Percentiles rank a stretch among this genome's conserved stretches.
Evolutionary conservation across 2,888 invertebrate genomes (phyloP).

Genomic region (Litoditis marina): DNA sequence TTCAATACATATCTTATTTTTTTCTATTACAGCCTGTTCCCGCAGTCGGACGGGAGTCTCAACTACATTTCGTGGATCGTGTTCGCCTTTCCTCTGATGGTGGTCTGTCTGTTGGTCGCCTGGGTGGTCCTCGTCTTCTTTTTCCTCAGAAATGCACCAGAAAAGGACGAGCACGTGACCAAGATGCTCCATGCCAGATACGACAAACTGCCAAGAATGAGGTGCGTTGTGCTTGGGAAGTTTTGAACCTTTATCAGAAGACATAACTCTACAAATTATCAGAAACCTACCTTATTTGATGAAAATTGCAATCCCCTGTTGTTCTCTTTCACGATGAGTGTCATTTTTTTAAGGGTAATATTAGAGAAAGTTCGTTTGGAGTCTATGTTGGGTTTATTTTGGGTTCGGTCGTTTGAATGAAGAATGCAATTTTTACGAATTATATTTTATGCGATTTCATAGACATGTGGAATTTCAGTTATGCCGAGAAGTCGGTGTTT

Average conservation of each 20-base stretch:
- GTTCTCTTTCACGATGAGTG: too few species aligned
- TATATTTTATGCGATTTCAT: too few species aligned
- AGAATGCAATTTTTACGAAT: too few species aligned
- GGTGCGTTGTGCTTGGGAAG: slow-evolving; percentile 17
- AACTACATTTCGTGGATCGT: slow-evolving; percentile 56
- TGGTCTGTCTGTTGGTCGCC: slow-evolving; percentile 40
- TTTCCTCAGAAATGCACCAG: slow-evolving; percentile 44
- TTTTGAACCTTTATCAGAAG: neutral
- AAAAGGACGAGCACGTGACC: slow-evolving; percentile 44
- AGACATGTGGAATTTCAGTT: slow-evolving; percentile 29
- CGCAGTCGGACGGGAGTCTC: slow-evolving; percentile 44
- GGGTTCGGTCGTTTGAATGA: too few species aligned
- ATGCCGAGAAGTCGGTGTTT: slow-evolving; percentile 50
- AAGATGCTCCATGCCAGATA: slow-evolving; percentile 46
- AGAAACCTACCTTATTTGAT: too few species aligned
- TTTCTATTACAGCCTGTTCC: slow-evolving; percentile 42
- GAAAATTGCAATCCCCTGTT: too few species aligned
- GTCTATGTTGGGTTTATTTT: too few species aligned
- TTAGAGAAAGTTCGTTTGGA: too few species aligned
- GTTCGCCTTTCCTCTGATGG: slow-evolving; percentile 52
- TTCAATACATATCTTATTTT: too few species aligned
- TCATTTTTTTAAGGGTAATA: too few species aligned
- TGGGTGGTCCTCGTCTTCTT: slow-evolving; percentile 41
- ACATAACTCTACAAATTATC: too few species aligned
- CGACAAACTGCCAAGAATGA: slow-evolving; percentile 52